A percentile compares a stretch with the other conserved stretches of the same genome.
Conservation (phyloP, 2,888 invertebrate species). For the Caenorhabditis sulstoni region DNA sequence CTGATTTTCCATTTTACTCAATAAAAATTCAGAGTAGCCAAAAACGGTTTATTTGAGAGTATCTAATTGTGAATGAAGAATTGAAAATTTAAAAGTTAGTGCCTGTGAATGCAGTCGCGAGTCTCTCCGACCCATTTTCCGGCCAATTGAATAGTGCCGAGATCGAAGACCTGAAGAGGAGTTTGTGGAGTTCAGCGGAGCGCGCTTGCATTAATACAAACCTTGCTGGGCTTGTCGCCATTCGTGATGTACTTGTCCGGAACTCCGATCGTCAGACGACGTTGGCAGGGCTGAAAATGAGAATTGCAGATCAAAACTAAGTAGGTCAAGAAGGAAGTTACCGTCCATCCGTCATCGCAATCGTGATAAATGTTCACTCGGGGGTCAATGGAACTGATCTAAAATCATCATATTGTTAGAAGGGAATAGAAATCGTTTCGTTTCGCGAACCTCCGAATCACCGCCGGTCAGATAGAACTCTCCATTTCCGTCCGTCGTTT, state of each 20-base stretch:
- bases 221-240: constrained; percentile 54
- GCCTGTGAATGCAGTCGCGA: constrained; percentile 67
- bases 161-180: constrained; percentile 51
- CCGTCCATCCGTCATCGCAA: constrained; percentile 69
- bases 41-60: constrained; percentile 1
- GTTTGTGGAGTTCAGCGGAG: background rate
- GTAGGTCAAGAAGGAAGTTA: constrained; percentile 18
- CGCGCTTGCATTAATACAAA: background rate
- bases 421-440: background rate
- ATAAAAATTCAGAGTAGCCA: background rate
- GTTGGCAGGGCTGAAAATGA: constrained; percentile 65
- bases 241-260: constrained; percentile 66
- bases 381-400: constrained; percentile 57
- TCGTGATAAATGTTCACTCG: constrained; percentile 63
- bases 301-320: too few species aligned
- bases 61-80: too few species aligned
- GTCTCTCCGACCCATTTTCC: constrained; percentile 69
- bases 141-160: constrained; percentile 67
- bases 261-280: constrained; percentile 64
- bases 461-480: constrained; percentile 61
- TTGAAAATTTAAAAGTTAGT: constrained; percentile 10
- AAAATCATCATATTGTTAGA: background rate
- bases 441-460: constrained; percentile 48
- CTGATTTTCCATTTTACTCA: background rate
- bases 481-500: constrained; percentile 55